Evolutionary conservation across 2,113 vertebrate species (phyloP).

Genomic region (Acanthisitta chloris): DNA sequence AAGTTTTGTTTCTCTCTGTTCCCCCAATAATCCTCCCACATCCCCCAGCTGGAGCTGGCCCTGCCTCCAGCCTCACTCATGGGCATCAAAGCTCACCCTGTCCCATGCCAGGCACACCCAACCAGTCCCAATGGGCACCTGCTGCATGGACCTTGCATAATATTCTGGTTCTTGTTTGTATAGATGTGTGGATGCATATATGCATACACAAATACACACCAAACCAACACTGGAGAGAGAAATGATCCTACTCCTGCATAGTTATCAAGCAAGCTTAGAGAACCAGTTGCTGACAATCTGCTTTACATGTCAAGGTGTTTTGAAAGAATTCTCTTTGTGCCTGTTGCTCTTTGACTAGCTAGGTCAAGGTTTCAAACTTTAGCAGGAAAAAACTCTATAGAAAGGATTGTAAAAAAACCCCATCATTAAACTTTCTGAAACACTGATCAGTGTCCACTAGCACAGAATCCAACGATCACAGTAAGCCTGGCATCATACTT

Average conservation of each 20-base stretch:
- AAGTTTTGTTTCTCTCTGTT: not conserved
- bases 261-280: not conserved
- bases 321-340: not conserved
- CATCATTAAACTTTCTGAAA: not conserved
- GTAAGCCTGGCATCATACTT: not conserved
- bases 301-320: not conserved
- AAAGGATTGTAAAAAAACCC: not conserved
- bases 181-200: rapidly evolving
- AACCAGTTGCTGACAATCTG: not conserved
- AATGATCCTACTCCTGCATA: not conserved
- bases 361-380: not conserved
- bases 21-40: not conserved
- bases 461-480: not conserved
- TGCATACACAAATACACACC: not conserved
- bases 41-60: not conserved
- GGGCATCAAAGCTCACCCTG: not conserved
- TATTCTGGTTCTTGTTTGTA: not conserved
- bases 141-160: rapidly evolving
- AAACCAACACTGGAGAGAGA: not conserved
- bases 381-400: not conserved
- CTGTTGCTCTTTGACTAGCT: not conserved
- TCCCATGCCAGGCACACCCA: rapidly evolving
- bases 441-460: not conserved
- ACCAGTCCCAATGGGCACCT: no score
- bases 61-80: not conserved